Base-by-base conservation (phyloP, 1,140 invertebrate genomes). In the Hermetia illucens region DNA sequence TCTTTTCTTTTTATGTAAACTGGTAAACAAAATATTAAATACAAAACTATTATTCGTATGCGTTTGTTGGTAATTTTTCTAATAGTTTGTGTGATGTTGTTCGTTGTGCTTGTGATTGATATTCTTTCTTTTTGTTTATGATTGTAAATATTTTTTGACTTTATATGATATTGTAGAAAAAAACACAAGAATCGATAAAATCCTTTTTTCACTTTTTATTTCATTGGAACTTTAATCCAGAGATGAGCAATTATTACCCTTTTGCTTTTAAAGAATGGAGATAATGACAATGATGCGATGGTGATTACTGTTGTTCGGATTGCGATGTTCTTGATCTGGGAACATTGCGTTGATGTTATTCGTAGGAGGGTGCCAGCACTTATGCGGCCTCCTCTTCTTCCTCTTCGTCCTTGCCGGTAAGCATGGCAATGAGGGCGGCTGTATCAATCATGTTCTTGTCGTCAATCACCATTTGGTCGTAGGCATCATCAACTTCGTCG, bases 391-490 rank as follows among this genome's bases (percentile, higher is more conserved):
- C 72, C 48, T 67, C 72, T 47, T 82, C 77, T 27, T 78, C 82
- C 31, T 83, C 81, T 43, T 82, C 77, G 43, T 72, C 77, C 53
- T 76, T 75, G 57, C 82, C 82, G 47, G 87, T 91, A 48, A 93
- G 72, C 72, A 87, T 81, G 55, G 74, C 70, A 63, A 92, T 87
- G 49, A 93, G 80, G 56, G 79, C 79, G 43, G 67, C 70, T 59
- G 90, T 92, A 69, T 96, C 89, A 55, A 97, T 90, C 66, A 80
- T 80, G 56, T 89, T 86, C 51, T 84, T 83, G 58, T 85, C 84
- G 62, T 93, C 87, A 53, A 96, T 87, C 20, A 87, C 86, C 72
- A 94, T 88, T 63, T 92, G 85, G 64, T 94, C 91, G 65, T 82
- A 95, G 30, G 89, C 88, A 57, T 94, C 88, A 62, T 92, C 84